Evolutionary conservation across 2,797 vertebrate species (phyloP), one percentile per base, ranked within the genome.

Genomic region (Antennarius maculatus): DNA sequence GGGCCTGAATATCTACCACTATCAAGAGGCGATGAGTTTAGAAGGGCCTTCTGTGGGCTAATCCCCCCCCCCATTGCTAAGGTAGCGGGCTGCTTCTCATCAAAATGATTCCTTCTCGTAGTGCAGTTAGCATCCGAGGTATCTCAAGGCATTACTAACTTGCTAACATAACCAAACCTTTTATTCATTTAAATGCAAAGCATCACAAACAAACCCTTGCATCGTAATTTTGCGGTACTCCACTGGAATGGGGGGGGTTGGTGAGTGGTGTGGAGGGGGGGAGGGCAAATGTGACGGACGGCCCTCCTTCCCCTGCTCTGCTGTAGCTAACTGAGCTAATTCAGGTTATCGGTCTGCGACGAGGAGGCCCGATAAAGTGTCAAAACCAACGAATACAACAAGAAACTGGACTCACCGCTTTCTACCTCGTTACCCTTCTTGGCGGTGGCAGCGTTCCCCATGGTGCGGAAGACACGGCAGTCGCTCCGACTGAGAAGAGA

Each of bases 401-500:
- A 15, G 46, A 43, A 39, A 16, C 12, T 15, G 41, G 50, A 93
- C 96, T 96, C 92, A 97, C 97, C 97, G 94, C 96, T 98, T 93
- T 97, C 97, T 69, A 97, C 93, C 94, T 98, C 97, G 95, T 96
- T 96, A 94, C 96, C 96, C 92, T 97, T 96, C 94, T 97, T 97
- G 93, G 96, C 95, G 82, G 96, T 95, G 77, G 97, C 96, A 71
- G 97, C 95, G 95, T 98, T 97, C 80, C 96, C 96, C 97, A 97
- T 97, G 90, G 88, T 92, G 80, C 77, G 92, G 92, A 92, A 92
- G 90, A 92, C 91, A 85, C 91, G 81, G 84, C 80, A 82, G 66
- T 76, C 78, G 90, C 88, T 85, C 81, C 81, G 85, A 77, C 79
- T 72, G 77, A 82, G 76, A 81, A 66, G 85, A 90, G 88, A 90